Base-by-base conservation (phyloP, 2,113 vertebrate genomes). In the Ellobius talpinus region DNA sequence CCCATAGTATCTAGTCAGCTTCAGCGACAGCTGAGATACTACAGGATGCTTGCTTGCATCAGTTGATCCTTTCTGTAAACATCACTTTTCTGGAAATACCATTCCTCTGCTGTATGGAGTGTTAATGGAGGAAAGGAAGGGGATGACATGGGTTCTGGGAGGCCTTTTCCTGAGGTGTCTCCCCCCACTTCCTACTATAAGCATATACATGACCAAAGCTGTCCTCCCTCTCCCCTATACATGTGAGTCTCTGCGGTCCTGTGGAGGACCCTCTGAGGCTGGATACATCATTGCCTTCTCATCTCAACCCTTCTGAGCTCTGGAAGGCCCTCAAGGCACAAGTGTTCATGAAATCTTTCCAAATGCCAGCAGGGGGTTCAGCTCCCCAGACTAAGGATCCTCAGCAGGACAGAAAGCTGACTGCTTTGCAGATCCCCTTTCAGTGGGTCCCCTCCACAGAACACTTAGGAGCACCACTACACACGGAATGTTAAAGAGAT, bases 21-120 rank as follows among this genome's bases (percentile, higher is more conserved):
- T 50, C 21, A 3, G 13, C 23, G 26, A 7, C 3, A 29, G 24
- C 16, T 10, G 17, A 66, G 63, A 29, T 31, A 8, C 16, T 4
- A 5, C 1, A 74, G 55, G 36, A 2, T 26, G 19, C 1, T 23
- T 31, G 3, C 61, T 33, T 16, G 24, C 0, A 26, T 12, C 45
- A 4, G 0, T 2, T 10, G 5, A 7, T 36, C 14, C 19, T 63
- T 87, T 19, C 63, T 65, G 19, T 33, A 9, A 4, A 13, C 39
- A 36, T 6, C 26, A 42, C 23, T 52, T 84, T 47, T 77, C 7
- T 21, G 61, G 73, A 70, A 29, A 23, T 21, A 24, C 74, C 82
- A 45, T 42, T 72, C 52, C 12, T 70, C 14, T 58, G 10, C 0
- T 55, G 66, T 33, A 45, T 10, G 45, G 24, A 36, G 9, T n/a